Base-by-base conservation (phyloP, 2,888 invertebrate species). In the Volucella zonaria region DNA sequence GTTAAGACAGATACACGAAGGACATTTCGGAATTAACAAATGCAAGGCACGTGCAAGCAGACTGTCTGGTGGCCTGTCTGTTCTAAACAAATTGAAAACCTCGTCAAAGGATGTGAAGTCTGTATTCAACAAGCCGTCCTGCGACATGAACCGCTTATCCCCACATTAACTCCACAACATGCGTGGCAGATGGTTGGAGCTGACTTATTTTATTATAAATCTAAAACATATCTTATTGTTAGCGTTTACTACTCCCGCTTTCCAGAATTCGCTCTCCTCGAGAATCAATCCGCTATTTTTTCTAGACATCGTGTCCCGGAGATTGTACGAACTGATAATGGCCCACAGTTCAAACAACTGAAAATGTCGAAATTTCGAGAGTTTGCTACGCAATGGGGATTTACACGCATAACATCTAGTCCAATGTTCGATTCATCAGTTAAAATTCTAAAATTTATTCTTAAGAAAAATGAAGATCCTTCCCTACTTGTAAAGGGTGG, bases 131-230 rank as follows among this genome's bases (percentile, higher is more conserved):
- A 64, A 40, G 38, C 73, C 23, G 11, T 18, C 47, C 14, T 23
- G 52, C 54, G 54, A 14, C 52, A 61, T 61, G 61, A 64, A 47
- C 56, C 51, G 8, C 58, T 42, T 54, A 51, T 66, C 3, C 10
- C 64, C 9, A 23, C 49, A 6, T n/a, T 12, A 2, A 45, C 23
- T 40, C 54, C 59, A 59, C 12, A 70, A 12, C 10, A 31, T 51
- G 49, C 70, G 1, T 71, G 51, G 61, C 59, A 61, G 59, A 59
- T 31, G 38, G 51, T 68, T 10, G 67, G 76, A 76, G 67, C 51
- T 59, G 59, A 61, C 9, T 23, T 73, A 18, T 74, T 74, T 38
- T 64, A 40, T 52, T n/a, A 38, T 11, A 3, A 62, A 9, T 54
- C 42, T 14, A 70, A 58, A 70, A 59, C 42, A 3, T 54, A 23